Evolutionary conservation across 2,113 vertebrate species (phyloP), one percentile per base, ranked within the genome.

Genomic region (Catharus fuscescens): DNA sequence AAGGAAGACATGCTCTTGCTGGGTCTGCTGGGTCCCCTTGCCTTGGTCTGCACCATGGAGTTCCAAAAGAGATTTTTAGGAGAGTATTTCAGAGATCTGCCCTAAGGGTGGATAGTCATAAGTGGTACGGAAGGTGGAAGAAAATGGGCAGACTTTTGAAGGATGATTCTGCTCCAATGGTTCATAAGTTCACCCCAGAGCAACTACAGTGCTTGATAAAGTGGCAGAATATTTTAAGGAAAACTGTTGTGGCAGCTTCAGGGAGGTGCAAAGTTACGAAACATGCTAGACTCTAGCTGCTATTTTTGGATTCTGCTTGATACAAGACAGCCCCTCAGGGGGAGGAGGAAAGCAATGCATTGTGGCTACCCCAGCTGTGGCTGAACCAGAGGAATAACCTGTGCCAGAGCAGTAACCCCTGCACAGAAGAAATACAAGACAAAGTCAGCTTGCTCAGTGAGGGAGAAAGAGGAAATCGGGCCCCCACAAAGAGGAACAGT

Each of bases 1-100:
- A 42, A 48, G 34, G 20, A 62, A 64, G 56, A 13, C 13, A 40
- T 20, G 10, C 8, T 79, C 24, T 54, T 62, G 20, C 40, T 42
- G 48, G 29, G 20, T 71, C 40, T 29, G 10, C 29, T 6, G 5
- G 3, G 7, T 25, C 29, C 28, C 3, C 74, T 56, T 0, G 0
- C 48, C 54, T 20, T 42, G 5, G 7, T 56, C 17, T 0, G 0
- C 16, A 40, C 14, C 25, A 18, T 9, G 14, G 20, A 64, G 20
- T 29, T 40, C 18, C 20, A 48, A 34, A 71, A 48, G 16, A 79
- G 29, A 34, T 71, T 54, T 70, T 62, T 17, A 48, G 48, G 8
- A 56, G 20, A 42, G 7, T 31, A 29, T 42, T 64, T 79, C 48
- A 56, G 40, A 79, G 16, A 64, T 56, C 10, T 48, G 20, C 29